Evolutionary conservation across 2,888 invertebrate species (phyloP), one percentile per base, ranked within the genome.

Genomic region (Caenorhabditis sp.): DNA sequence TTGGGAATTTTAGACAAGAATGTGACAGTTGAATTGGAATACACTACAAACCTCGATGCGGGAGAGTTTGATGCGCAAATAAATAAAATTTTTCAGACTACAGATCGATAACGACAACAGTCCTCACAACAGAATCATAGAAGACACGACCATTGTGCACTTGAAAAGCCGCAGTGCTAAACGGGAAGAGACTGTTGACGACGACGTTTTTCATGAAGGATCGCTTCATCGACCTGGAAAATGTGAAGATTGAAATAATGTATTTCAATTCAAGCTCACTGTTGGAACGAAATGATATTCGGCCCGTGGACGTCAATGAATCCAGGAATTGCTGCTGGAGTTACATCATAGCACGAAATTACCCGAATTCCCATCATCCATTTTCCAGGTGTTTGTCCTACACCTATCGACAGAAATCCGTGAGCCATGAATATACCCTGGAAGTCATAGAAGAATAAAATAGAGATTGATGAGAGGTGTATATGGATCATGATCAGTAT

Each of bases 361-460:
- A 92, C 90, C 26, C 86, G 84, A n/a, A 91, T 81, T 31, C 89
- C 84, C 72, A 89, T 72, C 12, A 92, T 24, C 54, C 72, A 86
- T 76, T 91, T 91, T 44, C 91, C 91, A 0, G 91, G 91, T 10
- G 91, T 91, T 28, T 87, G 86, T 28, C 91, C 90, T 10, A 56
- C 26, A 8, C 84, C 86, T 10, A 86, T 68, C 12, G 69, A 58
- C 10, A 77, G 59, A 12, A 87, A 16, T 10, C 84, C 81, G 41
- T 79, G 76, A 4, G 85, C 69, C 70, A 89, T 84, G 38, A 80
- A 82, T 7, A 82, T 31, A 2, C 79, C 88, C 87, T 89, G 63
- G 58, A 84, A 41, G n/a, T n/a, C 19, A 19, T n/a, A 70, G 38
- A 41, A 41, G n/a, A n/a, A n/a, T n/a, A n/a, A n/a, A n/a, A n/a